These are phyloP conservation scores for Microdon myrmicae DNA, from an alignment of 2,888 invertebrate species.

Conservation along the genomic window DNA sequence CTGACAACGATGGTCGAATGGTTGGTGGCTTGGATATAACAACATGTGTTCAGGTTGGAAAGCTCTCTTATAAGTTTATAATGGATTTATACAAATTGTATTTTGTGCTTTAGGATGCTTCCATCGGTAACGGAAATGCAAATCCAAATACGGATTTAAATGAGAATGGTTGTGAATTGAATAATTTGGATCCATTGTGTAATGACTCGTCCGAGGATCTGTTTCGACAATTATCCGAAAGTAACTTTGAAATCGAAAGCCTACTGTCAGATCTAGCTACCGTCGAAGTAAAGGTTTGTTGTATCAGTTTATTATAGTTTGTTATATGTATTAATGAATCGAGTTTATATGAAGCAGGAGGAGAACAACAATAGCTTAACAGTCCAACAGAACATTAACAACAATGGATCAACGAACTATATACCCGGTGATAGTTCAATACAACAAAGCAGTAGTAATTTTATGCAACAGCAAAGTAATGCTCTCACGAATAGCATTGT, in stretches of 20 bases:
- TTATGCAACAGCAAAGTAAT: conserved; percentile 42
- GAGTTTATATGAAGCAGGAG: conserved; percentile 65
- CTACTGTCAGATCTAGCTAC: conserved; percentile 81
- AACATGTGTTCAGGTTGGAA: conserved; percentile 85
- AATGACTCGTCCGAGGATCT: conserved; percentile 80
- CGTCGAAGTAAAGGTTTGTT: conserved; percentile 77
- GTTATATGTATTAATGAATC: not conserved
- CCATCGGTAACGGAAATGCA: conserved; percentile 59
- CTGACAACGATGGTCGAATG: conserved; percentile 94
- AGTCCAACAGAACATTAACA: conserved; percentile 42
- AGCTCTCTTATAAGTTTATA: no score
- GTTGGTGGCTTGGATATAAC: conserved; percentile 79
- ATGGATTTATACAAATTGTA: not conserved
- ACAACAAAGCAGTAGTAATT: conserved; percentile 36
- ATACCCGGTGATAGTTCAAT: conserved; percentile 40
- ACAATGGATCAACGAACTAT: conserved; percentile 39
- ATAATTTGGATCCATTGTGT: conserved; percentile 64
- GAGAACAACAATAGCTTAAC: conserved; percentile 60
- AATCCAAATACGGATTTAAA: conserved; percentile 57
- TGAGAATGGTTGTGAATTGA: conserved; percentile 59
- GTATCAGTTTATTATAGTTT: conserved; percentile 24
- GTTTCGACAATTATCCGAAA: conserved; percentile 83
- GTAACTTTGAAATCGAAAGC: conserved; percentile 87
- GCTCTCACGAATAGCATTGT: conserved; percentile 44
- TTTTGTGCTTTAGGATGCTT: conserved; percentile 44